Evolutionary conservation across 2,888 invertebrate species (phyloP), one percentile per base, ranked within the genome.

Genomic region (Cartodere bifasciata): DNA sequence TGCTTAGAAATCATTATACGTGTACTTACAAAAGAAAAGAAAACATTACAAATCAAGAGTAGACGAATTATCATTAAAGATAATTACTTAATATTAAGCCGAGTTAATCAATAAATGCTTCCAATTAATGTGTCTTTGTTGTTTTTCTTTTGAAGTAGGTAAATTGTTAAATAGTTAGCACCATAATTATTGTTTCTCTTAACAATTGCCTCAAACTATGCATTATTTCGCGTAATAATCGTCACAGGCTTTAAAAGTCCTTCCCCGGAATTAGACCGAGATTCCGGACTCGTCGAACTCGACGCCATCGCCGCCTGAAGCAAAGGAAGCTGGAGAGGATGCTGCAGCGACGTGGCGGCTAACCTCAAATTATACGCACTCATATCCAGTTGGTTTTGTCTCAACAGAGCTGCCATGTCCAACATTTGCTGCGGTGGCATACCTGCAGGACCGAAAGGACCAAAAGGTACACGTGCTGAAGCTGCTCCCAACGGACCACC

Each of bases 401-500:
- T 39, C 13, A 51, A 40, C 26, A 39, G 41, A 41, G 62, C 48
- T 35, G 40, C 43, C 16, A 30, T 42, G 29, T 30, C 34, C n/a
- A 35, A 6, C 31, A 35, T 35, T 7, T 20, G 20, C 24, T 35
- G 35, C 3, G 35, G 31, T n/a, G 25, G 27, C n/a, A n/a, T n/a
- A 12, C 6, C 24, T 23, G 64, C 41, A 58, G 63, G 27, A 46
- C 39, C 24, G 39, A 57, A 42, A 56, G 65, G 45, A 50, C 64
- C 50, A 67, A 78, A 37, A 60, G 80, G 59, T 45, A 73, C 58
- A 68, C 35, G n/a, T 3, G 27, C 28, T 20, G 28, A 26, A 6
- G 78, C 43, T 65, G 62, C 39, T 69, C 68, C 2, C 15, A 34
- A 48, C 76, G 77, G 49, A 68, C 16, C 90, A 67, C 53, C 90